Base-by-base conservation (phyloP, 37 sponge, comb jelly and placozoan species). In the Spongilla lacustris region DNA sequence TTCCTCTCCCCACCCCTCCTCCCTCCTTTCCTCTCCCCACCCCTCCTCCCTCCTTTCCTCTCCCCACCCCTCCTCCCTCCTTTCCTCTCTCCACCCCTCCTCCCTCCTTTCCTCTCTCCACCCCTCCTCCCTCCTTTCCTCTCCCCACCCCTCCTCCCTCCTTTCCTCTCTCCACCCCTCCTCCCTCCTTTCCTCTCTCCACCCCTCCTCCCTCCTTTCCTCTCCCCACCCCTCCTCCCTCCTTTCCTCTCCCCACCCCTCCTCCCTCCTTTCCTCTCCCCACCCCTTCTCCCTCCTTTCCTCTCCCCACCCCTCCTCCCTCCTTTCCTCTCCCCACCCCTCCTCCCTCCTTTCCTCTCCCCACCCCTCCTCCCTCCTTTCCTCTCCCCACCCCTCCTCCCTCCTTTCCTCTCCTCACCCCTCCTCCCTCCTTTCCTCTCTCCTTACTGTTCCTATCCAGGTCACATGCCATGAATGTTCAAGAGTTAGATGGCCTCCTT, bases 391-490 rank as follows among this genome's bases (percentile, higher is more conserved):
- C 21, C 23, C 38, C 3, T 19, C 41, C 1, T 21, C n/a, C 35
- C 21, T 34, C 68, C 17, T 34, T 46, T 71, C 24, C 82, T 27
- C 27, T 6, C 5, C 71, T 23, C 28, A 21, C 23, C 37, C 41
- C 71, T 9, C 35, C 26, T 28, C 46, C 13, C 36, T 13, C 9
- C 71, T 2, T 37, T 25, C 36, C 26, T 27, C 22, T 71, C 27
- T 3, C 13, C 11, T 5, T 23, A n/a, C 48, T 27, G 66, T n/a
- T 29, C 27, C 50, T 11, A 13, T 22, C 0, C 38, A 76, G 74
- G 58, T 72, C 80, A n/a, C 80, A 73, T 28, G 74, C 85, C 2
- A 36, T 70, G 28, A 79, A 50, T 38, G 67, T 79, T 6, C 36
- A 25, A 5, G 50, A 72, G 50, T 78, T 84, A 29, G 34, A 74